Base-by-base conservation (phyloP, 2,797 vertebrate genomes). In the Menidia menidia region DNA sequence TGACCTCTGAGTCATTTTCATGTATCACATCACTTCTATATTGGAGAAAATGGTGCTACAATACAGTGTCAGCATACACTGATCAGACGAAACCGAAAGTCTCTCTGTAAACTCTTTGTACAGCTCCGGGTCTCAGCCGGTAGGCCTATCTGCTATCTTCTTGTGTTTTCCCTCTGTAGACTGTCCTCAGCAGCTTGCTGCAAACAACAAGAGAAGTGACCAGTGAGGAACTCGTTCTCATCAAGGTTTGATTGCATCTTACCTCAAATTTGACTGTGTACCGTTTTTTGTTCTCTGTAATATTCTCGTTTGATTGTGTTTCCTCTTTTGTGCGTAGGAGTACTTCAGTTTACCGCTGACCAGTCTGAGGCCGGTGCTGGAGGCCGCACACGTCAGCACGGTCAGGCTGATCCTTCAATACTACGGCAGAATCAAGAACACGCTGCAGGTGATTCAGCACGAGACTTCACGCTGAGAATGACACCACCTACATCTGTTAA, bases 371-470 rank as follows among this genome's bases (percentile, higher is more conserved):
- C 70, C 77, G 1, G 92, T 95, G 53, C 88, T 95, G 43, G 78
- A 77, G 48, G 56, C 85, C 9, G 55, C 92, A 50, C 87, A 94
- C 51, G 65, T 81, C 71, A 74, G 72, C 64, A 93, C 92, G 0
- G 25, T 92, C 76, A 87, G 90, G 44, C 80, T 93, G 80, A 92
- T 95, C 73, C 81, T 95, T 7, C 86, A 89, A 67, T 94, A 91
- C 71, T 92, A 92, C 44, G 87, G 45, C 68, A 85, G 77, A 14
- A 88, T 94, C 81, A 88, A 88, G 65, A 65, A 82, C 0, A 79
- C 33, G 0, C 71, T 94, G 47, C 78, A 92, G 93, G 95, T 94
- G 33, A 80, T 30, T 30, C 1, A 48, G 0, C 18, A 12, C 48
- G 19, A 33, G n/a, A 44, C 44, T 13, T 31, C 44, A 25, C 25